phyloP scores from a whole-genome alignment of 2,113 vertebrate genomes.

The Alectura lathami region DNA sequence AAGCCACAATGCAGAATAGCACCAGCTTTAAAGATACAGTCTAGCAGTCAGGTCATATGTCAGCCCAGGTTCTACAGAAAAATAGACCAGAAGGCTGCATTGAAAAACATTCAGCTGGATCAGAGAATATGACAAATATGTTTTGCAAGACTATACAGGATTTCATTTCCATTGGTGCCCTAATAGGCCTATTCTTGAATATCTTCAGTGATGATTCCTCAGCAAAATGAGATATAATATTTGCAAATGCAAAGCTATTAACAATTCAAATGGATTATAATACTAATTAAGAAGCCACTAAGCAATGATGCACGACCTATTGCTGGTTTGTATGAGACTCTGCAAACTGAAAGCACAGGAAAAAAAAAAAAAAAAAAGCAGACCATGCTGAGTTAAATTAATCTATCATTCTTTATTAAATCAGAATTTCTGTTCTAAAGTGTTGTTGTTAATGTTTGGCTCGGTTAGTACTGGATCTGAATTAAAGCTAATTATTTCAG shows the following conservation, averaged over 20 bases:
- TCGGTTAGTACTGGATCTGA: constrained; percentile 6
- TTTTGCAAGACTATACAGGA: not conserved
- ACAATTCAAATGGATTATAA: constrained; percentile 43
- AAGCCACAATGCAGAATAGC: not conserved
- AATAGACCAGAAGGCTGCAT: not conserved
- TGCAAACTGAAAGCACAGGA: constrained; percentile 15
- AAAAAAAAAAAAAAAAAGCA: constrained; percentile 12
- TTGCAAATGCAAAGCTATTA: constrained; percentile 51
- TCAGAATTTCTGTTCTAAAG: constrained; percentile 20
- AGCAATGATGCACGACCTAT: constrained; percentile 12
- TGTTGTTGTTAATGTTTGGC: not conserved
- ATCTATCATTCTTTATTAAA: constrained; percentile 34
- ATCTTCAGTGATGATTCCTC: not conserved
- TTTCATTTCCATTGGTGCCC: not conserved
- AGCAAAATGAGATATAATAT: not conserved
- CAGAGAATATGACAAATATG: not conserved
- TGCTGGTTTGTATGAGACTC: constrained; percentile 13
- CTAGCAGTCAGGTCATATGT: not conserved
- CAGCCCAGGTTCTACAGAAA: not conserved
- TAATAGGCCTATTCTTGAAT: not conserved
- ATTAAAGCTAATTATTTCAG: constrained; percentile 26
- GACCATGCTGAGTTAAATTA: constrained; percentile 10
- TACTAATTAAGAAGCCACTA: constrained; percentile 47
- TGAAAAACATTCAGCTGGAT: not conserved
- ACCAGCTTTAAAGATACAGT: not conserved